Conservation (phyloP, 92 coral and sea anemone species). For the Epizoanthus rinbou region DNA sequence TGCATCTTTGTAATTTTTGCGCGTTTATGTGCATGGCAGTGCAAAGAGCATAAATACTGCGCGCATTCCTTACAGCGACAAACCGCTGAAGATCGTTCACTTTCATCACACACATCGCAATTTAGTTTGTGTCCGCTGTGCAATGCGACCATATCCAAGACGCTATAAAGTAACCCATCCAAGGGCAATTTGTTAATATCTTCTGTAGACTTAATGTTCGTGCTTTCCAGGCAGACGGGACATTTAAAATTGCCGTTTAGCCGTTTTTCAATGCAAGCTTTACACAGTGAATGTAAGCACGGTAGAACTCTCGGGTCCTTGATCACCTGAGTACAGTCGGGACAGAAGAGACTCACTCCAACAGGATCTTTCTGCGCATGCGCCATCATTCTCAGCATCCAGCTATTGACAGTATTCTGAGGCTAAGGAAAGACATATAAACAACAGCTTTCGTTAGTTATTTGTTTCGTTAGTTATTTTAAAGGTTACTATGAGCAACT, state of each 20-base stretch:
- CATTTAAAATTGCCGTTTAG: slow-evolving; percentile 63
- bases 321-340: slow-evolving; percentile 56
- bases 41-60: slow-evolving; percentile 58
- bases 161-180: slow-evolving; percentile 63
- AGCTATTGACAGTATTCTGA: not conserved
- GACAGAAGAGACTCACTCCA: slow-evolving; percentile 69
- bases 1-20: slow-evolving; percentile 57
- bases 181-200: slow-evolving; percentile 54
- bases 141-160: slow-evolving; percentile 65
- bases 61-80: slow-evolving; percentile 73
- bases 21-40: slow-evolving; percentile 64
- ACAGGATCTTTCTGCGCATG: slow-evolving; percentile 34
- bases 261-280: slow-evolving; percentile 55
- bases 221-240: slow-evolving; percentile 59
- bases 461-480: not conserved
- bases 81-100: slow-evolving; percentile 66
- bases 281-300: slow-evolving; percentile 67
- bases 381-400: slow-evolving; percentile 3
- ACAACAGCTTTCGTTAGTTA: no score
- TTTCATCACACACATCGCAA: slow-evolving; percentile 72
- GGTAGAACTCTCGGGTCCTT: slow-evolving; percentile 66
- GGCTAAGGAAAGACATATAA: not conserved
- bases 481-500: no score
- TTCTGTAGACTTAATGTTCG: slow-evolving; percentile 33
- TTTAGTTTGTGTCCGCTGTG: slow-evolving; percentile 56